These are phyloP conservation scores for Leptocoma aspasia DNA, from an alignment of 2,113 vertebrate genomes.

Conservation along the genomic window DNA sequence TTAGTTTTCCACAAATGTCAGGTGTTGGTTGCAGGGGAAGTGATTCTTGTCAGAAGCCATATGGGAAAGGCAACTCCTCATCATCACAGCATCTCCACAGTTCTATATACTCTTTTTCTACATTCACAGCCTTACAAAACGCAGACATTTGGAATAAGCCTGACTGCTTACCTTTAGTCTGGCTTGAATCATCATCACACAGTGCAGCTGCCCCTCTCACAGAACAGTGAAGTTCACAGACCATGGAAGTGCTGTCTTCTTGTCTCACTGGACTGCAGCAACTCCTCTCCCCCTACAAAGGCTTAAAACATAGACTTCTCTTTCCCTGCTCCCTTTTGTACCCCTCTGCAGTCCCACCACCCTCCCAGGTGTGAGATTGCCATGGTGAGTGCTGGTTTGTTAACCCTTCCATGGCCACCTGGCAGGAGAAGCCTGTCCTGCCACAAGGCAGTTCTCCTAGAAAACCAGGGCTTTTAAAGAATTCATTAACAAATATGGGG, in stretches of 20 bases:
- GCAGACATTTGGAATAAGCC: not conserved
- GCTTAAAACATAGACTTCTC: not conserved
- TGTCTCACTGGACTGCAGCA: not conserved
- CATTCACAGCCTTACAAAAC: not conserved
- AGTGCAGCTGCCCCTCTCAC: not conserved
- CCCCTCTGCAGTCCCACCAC: not conserved
- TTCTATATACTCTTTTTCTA: not conserved
- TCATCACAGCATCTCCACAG: not conserved
- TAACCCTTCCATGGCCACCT: not conserved
- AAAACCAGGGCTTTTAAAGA: not conserved
- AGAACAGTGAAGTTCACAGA: fast-evolving
- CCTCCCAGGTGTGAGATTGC: not conserved
- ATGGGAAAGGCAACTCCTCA: not conserved
- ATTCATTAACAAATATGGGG: not conserved
- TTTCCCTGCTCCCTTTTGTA: not conserved
- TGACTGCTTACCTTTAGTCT: not conserved
- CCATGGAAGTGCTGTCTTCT: not conserved
- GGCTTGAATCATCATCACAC: fast-evolving
- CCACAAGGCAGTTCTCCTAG: not conserved
- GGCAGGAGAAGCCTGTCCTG: not conserved
- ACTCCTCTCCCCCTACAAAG: not conserved
- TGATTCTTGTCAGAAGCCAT: not conserved
- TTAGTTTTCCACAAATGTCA: not conserved
- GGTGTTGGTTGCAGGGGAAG: not conserved
- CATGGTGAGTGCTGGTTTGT: not conserved